Evolutionary conservation across 2,113 vertebrate genomes (phyloP).

Genomic region (Nycticryphes semicollaris): DNA sequence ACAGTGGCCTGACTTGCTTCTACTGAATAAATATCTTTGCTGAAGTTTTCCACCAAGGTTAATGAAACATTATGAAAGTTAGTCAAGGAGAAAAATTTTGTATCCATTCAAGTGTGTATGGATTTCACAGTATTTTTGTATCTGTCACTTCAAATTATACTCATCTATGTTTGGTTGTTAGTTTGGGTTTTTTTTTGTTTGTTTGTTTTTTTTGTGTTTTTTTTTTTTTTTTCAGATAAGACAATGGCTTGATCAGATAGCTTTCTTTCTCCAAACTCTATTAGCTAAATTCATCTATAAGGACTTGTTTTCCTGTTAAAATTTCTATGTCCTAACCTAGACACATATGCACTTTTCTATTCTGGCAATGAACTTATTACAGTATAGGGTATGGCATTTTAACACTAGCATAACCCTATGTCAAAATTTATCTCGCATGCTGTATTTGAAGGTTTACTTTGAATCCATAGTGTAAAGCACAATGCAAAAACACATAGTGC

Average conservation of each 20-base stretch:
- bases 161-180: background rate
- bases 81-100: constrained; percentile 44
- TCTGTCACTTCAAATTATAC: constrained; percentile 44
- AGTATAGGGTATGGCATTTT: background rate
- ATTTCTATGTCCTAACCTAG: background rate
- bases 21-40: background rate
- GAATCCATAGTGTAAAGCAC: background rate
- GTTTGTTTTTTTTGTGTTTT: background rate
- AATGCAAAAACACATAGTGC: background rate
- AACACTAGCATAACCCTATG: background rate
- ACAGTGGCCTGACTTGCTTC: background rate
- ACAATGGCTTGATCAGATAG: background rate
- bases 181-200: too few species aligned
- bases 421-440: background rate
- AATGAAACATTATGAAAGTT: constrained; percentile 45
- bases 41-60: constrained; percentile 12
- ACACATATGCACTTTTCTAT: background rate
- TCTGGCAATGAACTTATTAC: background rate
- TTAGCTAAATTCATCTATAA: background rate
- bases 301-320: background rate
- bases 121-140: constrained; percentile 49
- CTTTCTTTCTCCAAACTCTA: background rate
- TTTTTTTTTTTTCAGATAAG: constrained; percentile 14
- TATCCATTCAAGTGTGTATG: constrained; percentile 8
- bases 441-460: background rate